These are phyloP conservation scores for Samia ricini DNA, from an alignment of 1,140 invertebrate species.

Conservation along the genomic window DNA sequence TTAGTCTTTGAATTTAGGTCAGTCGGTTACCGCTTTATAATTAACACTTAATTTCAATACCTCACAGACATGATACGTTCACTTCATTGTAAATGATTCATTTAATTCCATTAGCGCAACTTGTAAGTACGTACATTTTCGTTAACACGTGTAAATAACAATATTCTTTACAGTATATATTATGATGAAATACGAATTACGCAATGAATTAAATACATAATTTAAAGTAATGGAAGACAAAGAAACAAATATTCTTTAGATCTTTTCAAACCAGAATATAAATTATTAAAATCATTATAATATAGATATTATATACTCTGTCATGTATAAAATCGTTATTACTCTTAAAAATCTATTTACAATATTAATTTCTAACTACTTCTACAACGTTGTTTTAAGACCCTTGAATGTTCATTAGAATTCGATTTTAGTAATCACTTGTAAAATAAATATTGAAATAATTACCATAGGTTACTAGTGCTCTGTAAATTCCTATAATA, in stretches of 20 bases:
- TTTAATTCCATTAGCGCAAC: neutral
- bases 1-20: neutral
- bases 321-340: constrained; percentile 54
- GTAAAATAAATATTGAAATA: neutral
- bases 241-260: constrained; percentile 29
- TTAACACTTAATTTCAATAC: constrained; percentile 16
- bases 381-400: constrained; percentile 53
- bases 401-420: constrained; percentile 32
- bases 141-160: neutral
- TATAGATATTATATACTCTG: constrained; percentile 26
- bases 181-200: neutral
- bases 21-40: constrained; percentile 8
- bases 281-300: constrained; percentile 13
- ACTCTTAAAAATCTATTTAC: constrained; percentile 50
- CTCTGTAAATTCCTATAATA: neutral
- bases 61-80: constrained; percentile 2
- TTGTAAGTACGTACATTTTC: neutral
- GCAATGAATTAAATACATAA: constrained; percentile 15
- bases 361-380: constrained; percentile 51
- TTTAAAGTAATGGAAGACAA: constrained; percentile 39
- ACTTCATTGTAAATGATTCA: neutral
- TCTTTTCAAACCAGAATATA: constrained; percentile 25
- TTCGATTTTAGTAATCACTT: constrained; percentile 39
- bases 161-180: neutral
- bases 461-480: neutral